Percentiles rank a stretch among this genome's conserved stretches.
Conservation (phyloP, 1,140 invertebrate species). For the Rhynchophorus ferrugineus region DNA sequence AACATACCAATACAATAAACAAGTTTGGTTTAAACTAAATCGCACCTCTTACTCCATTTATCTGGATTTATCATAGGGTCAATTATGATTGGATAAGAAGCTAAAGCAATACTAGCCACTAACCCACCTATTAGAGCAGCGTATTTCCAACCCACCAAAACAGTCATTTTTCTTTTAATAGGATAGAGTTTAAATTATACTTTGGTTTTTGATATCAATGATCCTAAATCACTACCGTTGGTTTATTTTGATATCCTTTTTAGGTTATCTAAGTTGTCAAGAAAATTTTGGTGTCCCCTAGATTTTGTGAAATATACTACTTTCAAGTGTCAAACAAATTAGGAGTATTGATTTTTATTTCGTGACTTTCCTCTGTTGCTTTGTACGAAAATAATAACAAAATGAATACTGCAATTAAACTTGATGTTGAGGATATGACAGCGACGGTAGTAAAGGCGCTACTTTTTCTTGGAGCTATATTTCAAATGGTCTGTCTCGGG, state of each 20-base stretch:
- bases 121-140: slow-evolving; percentile 49
- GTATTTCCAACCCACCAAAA: slow-evolving; percentile 50
- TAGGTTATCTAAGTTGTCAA: not conserved
- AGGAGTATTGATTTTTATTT: not conserved
- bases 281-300: no score
- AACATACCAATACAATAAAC: slow-evolving; percentile 11
- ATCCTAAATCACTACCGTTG: no score
- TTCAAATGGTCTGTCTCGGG: slow-evolving; percentile 58
- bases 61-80: slow-evolving; percentile 57
- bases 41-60: slow-evolving; percentile 49
- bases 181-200: not conserved
- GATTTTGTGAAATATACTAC: no score
- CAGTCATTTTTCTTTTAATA: not conserved
- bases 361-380: not conserved
- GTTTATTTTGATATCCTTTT: no score
- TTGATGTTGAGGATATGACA: slow-evolving; percentile 50
- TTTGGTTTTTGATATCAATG: not conserved
- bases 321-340: not conserved
- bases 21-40: slow-evolving; percentile 3
- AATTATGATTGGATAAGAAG: slow-evolving; percentile 56
- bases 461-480: slow-evolving; percentile 60
- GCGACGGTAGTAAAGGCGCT: slow-evolving; percentile 59
- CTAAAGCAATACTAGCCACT: slow-evolving; percentile 47
- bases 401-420: slow-evolving; percentile 36
- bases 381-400: slow-evolving; percentile 6